phyloP scores from a whole-genome alignment of 2,113 vertebrate species.

The Centropus bengalensis region DNA sequence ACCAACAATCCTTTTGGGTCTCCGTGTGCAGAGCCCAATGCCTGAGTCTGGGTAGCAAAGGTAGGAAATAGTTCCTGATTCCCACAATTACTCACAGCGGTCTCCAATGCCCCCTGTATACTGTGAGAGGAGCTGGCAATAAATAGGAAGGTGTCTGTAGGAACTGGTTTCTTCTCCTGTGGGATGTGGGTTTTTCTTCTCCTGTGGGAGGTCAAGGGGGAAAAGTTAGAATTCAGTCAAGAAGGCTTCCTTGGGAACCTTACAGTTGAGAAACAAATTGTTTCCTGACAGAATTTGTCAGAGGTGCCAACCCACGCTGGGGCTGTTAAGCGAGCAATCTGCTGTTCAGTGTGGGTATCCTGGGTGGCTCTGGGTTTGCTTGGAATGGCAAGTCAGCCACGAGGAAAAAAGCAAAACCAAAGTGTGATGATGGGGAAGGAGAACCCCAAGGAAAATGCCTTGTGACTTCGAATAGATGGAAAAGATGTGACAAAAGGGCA shows the following conservation, averaged over 20 bases:
- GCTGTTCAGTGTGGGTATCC: not conserved
- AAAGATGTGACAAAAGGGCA: not conserved
- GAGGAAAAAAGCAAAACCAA: not conserved
- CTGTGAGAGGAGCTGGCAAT: not conserved
- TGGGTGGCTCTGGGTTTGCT: not conserved
- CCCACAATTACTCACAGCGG: rapidly evolving
- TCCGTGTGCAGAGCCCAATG: not conserved
- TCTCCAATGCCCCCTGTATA: rapidly evolving
- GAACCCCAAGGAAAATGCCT: not conserved
- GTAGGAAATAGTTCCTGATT: not conserved
- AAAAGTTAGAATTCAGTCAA: not conserved
- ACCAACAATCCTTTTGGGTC: not conserved
- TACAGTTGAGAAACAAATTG: not conserved
- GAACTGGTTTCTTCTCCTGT: not conserved
- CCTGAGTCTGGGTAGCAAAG: not conserved
- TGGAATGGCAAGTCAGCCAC: not conserved
- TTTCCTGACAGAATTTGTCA: not conserved
- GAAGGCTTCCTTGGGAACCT: not conserved
- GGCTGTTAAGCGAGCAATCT: not conserved
- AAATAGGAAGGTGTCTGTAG: not conserved
- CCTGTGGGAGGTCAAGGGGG: not conserved
- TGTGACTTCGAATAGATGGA: not conserved
- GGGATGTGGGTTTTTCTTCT: not conserved
- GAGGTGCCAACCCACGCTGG: not conserved
- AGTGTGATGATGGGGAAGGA: too few relatives aligned